Base-by-base conservation (phyloP, 2,797 vertebrate species). In the Acestrorhynchus altus region DNA sequence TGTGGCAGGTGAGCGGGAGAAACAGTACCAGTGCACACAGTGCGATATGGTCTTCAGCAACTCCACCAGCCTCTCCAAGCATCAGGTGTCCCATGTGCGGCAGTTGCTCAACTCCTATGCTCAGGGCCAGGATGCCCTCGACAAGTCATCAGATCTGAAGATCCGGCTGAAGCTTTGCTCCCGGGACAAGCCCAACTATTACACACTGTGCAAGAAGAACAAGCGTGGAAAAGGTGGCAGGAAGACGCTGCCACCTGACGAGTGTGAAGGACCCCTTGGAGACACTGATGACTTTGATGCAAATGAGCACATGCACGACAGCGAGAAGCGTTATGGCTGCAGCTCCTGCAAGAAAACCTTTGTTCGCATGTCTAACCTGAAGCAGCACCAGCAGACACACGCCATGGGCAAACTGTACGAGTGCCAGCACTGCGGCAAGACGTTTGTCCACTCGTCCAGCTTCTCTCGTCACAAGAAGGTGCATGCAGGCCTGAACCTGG, bases 141-240 rank as follows among this genome's bases (percentile, higher is more conserved):
- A 80, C 1, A 90, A 93, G 86, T 92, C 92, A 0, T 93, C 92
- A 0, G 92, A 94, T 88, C 89, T 94, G n/a, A 94, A 93, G 89
- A 93, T 94, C 76, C 91, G 93, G 24, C 89, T 94, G n/a, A 94
- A 94, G 87, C 89, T 94, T 66, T 94, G 92, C 79, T 94, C 93
- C 26, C 87, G 91, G 0, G 91, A 93, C 84, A 93, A 94, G 56
- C 92, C 93, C 83, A 94, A 93, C 85, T 93, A 91, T 82, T 93
- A 94, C 88, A 92, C 92, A 0, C 90, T 94, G 3, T 94, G 93
- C 78, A 93, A 93, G 88, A 93, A 93, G 87, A 93, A 92, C 82
- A 91, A 92, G 7, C 90, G 89, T 68, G 86, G 89, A 35, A 86
- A 89, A 0, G 72, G 74, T 0, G 59, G 69, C 35, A 83, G 85